Evolutionary conservation across 1,140 invertebrate species (phyloP).

Genomic region (Solenopsis invicta): DNA sequence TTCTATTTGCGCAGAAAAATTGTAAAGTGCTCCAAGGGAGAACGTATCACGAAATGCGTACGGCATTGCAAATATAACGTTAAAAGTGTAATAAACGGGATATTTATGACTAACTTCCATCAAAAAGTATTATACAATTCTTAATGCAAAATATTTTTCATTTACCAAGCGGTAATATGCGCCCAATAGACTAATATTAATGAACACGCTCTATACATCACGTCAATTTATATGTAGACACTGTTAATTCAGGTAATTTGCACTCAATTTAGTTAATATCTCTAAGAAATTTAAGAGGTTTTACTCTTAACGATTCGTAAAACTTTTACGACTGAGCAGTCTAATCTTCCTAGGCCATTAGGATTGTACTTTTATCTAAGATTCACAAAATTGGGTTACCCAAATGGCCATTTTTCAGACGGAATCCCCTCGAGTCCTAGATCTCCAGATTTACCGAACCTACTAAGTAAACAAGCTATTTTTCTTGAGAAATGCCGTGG

Average conservation of each 20-base stretch:
- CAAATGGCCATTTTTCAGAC: constrained; percentile 43
- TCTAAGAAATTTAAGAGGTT: not conserved
- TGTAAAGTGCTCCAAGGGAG: constrained; percentile 8
- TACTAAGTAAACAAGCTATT: constrained; percentile 60
- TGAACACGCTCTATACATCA: not conserved
- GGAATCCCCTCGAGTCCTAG: constrained; percentile 9
- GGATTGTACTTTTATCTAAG: constrained; percentile 35
- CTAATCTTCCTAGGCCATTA: constrained; percentile 22
- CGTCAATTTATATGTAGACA: not conserved
- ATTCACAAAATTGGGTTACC: constrained; percentile 44
- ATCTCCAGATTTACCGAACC: constrained; percentile 44
- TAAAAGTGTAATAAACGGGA: constrained; percentile 22
- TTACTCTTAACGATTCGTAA: not conserved
- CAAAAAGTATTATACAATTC: not conserved
- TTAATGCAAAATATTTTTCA: not conserved
- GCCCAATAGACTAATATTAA: no score
- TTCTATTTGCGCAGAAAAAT: constrained; percentile 51
- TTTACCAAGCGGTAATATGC: not conserved
- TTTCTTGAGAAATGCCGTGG: not conserved
- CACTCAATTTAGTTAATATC: not conserved
- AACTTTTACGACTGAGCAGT: constrained; percentile 9
- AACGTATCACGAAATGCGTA: not conserved
- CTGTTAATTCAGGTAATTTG: not conserved
- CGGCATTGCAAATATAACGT: not conserved
- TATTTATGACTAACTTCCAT: constrained; percentile 19